Evolutionary conservation across 2,113 vertebrate species (phyloP).

Genomic region (Tautogolabrus adspersus): DNA sequence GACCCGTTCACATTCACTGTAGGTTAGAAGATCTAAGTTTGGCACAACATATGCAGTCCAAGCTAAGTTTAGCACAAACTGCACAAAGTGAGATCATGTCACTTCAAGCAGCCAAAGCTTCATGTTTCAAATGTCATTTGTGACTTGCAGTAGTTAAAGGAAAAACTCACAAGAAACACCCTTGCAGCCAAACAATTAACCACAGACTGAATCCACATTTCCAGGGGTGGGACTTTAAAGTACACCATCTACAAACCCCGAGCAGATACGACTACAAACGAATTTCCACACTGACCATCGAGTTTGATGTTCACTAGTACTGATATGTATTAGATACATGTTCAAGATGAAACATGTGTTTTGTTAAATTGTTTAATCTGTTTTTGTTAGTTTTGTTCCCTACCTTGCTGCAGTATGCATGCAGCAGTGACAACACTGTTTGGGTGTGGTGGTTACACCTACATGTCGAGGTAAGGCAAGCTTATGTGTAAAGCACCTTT

Average conservation of each 20-base stretch:
- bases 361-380: neutral
- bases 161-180: neutral
- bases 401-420: neutral
- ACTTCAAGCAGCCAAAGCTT: conserved; percentile 11
- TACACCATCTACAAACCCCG: no score
- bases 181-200: neutral
- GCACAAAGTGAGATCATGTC: neutral
- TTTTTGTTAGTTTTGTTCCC: neutral
- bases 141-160: neutral
- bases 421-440: neutral
- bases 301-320: no score
- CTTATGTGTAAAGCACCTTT: neutral
- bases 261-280: no score
- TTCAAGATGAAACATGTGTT: neutral
- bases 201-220: neutral
- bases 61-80: conserved; percentile 29
- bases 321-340: neutral
- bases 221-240: neutral
- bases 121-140: conserved; percentile 44
- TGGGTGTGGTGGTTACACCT: neutral
- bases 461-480: neutral
- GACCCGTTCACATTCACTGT: conserved; percentile 20
- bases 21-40: conserved; percentile 43
- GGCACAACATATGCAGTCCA: conserved; percentile 18
- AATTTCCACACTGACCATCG: no score